phyloP scores from a whole-genome alignment of 2,113 vertebrate species.

The Anguilla rostrata region DNA sequence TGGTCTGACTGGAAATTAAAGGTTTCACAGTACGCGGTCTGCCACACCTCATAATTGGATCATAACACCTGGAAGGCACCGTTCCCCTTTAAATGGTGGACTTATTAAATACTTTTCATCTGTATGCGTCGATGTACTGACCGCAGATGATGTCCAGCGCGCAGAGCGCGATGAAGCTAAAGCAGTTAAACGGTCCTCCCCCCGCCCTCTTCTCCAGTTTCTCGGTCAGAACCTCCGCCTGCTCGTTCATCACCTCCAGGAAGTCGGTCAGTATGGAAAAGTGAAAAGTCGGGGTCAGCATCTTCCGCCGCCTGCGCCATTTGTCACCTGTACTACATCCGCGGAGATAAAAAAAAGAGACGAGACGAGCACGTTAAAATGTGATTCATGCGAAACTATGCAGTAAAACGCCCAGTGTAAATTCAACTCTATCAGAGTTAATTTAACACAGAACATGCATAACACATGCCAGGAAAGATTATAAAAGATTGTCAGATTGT shows the following conservation, averaged over 20 bases:
- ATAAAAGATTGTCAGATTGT: neutral
- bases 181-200: constrained; percentile 75
- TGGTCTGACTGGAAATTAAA: neutral
- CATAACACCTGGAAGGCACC: neutral
- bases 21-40: neutral
- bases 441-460: no score
- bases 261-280: constrained; percentile 80
- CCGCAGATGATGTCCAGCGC: constrained; percentile 85
- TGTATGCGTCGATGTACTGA: constrained; percentile 49
- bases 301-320: constrained; percentile 79
- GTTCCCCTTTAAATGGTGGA: neutral
- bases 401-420: no score
- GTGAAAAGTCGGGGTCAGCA: constrained; percentile 85
- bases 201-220: constrained; percentile 72
- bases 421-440: no score
- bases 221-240: constrained; percentile 70
- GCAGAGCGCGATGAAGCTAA: constrained; percentile 72
- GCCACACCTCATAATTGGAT: neutral
- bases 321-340: constrained; percentile 76
- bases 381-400: neutral
- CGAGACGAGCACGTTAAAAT: neutral
- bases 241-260: constrained; percentile 84
- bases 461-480: neutral
- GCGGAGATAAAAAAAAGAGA: neutral
- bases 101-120: no score